Conservation (phyloP, 2,797 vertebrate species). For the Microcaecilia unicolor region DNA sequence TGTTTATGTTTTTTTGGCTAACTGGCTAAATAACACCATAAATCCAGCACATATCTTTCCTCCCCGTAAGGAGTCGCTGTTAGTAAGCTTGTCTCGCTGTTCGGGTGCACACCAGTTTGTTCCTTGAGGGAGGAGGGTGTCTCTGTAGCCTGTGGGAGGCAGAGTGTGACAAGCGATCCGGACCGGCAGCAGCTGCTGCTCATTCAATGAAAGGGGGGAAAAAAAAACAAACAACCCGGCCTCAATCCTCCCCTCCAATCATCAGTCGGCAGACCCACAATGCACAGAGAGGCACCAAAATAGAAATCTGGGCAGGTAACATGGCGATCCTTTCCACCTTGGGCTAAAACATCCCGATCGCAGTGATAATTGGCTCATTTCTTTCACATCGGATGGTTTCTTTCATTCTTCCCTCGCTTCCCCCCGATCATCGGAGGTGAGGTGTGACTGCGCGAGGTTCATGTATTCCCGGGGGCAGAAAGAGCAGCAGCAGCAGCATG, state of each 20-base stretch:
- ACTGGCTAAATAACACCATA: too few relatives aligned
- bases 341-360: slow-evolving; percentile 13
- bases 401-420: background rate
- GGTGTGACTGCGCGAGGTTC: too few relatives aligned
- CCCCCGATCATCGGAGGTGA: too few relatives aligned
- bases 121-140: background rate
- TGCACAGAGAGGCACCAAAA: slow-evolving; percentile 60
- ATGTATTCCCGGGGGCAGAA: background rate
- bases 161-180: slow-evolving; percentile 10
- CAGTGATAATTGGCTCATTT: background rate
- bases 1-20: too few relatives aligned
- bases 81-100: background rate
- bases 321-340: slow-evolving; percentile 31
- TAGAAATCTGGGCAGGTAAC: slow-evolving; percentile 30
- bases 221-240: background rate
- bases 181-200: background rate
- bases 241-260: slow-evolving; percentile 36
- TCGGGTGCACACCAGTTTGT: background rate
- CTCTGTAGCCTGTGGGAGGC: slow-evolving; percentile 35
- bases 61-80: background rate
- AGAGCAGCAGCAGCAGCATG: slow-evolving; percentile 50
- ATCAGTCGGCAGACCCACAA: slow-evolving; percentile 52
- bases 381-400: background rate
- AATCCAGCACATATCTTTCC: background rate
- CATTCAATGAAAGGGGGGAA: background rate